These are phyloP conservation scores for Lapara coniferarum DNA, from an alignment of 2,888 invertebrate genomes.

Conservation along the genomic window DNA sequence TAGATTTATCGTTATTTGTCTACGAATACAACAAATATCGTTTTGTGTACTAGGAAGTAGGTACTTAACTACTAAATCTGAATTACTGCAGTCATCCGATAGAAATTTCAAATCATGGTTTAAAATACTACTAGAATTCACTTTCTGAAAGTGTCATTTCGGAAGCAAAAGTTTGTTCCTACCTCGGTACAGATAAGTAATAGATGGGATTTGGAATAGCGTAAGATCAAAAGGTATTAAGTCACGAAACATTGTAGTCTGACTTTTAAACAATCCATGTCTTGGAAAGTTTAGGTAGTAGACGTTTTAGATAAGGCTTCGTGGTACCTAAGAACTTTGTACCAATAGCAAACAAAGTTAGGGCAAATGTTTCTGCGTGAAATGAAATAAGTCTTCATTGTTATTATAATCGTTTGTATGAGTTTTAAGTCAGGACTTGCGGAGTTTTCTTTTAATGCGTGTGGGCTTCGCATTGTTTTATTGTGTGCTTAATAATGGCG, in stretches of 20 bases:
- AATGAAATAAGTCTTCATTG: slow-evolving; percentile 36
- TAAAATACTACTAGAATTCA: not conserved
- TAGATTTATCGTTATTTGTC: too few relatives aligned
- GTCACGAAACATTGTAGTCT: slow-evolving; percentile 35
- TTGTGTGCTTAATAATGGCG: slow-evolving; percentile 1
- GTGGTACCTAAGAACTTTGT: slow-evolving; percentile 37
- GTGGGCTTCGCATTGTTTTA: slow-evolving; percentile 16
- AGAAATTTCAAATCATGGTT: not conserved
- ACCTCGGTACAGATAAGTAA: slow-evolving; percentile 19
- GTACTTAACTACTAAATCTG: too few relatives aligned
- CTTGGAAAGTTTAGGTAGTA: slow-evolving; percentile 36
- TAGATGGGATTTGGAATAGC: slow-evolving; percentile 24
- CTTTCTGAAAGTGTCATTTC: slow-evolving; percentile 14
- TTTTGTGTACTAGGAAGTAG: too few relatives aligned
- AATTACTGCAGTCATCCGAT: not conserved
- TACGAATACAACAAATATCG: too few relatives aligned
- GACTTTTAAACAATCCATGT: slow-evolving; percentile 46
- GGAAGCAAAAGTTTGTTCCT: slow-evolving; percentile 18
- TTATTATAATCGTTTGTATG: slow-evolving; percentile 9
- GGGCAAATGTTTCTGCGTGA: slow-evolving; percentile 41
- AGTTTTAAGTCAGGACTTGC: not conserved
- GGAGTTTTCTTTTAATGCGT: not conserved
- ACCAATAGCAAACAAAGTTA: slow-evolving; percentile 44
- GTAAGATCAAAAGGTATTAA: slow-evolving; percentile 35
- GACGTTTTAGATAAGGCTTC: slow-evolving; percentile 39